Conservation (phyloP, 2,797 vertebrate species). For the Spheniscus humboldti region DNA sequence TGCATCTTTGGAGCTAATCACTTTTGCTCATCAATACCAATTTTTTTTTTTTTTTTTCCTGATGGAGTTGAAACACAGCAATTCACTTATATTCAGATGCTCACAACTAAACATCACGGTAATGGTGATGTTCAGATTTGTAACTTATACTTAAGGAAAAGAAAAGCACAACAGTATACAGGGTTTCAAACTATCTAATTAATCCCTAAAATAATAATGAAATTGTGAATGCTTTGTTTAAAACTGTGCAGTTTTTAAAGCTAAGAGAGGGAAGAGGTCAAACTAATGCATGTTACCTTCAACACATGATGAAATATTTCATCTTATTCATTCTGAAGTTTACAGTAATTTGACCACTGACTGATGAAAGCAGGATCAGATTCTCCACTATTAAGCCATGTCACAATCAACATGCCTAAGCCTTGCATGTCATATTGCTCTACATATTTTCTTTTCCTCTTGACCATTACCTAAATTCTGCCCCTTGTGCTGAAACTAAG, state of each 20-base stretch:
- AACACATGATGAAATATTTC: neutral
- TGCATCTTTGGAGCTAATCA: constrained; percentile 20
- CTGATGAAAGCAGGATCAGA: neutral
- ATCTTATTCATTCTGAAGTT: neutral
- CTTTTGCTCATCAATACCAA: neutral
- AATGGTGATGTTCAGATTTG: neutral
- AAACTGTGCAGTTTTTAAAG: neutral
- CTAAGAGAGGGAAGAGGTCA: neutral
- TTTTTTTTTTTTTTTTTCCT: neutral
- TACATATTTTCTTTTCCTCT: neutral
- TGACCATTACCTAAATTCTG: neutral
- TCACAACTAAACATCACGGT: neutral
- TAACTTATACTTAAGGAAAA: neutral
- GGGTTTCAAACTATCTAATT: neutral
- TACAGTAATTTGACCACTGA: neutral
- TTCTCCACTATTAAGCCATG: neutral
- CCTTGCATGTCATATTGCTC: neutral
- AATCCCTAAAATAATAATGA: neutral
- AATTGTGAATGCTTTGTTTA: neutral
- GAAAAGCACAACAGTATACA: neutral
- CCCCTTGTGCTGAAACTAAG: neutral
- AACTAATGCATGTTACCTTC: neutral
- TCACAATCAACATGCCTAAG: neutral
- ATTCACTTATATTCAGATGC: neutral
- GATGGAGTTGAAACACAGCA: neutral